Conservation (phyloP, 2,888 invertebrate species). For the Meteorus cinctellus region DNA sequence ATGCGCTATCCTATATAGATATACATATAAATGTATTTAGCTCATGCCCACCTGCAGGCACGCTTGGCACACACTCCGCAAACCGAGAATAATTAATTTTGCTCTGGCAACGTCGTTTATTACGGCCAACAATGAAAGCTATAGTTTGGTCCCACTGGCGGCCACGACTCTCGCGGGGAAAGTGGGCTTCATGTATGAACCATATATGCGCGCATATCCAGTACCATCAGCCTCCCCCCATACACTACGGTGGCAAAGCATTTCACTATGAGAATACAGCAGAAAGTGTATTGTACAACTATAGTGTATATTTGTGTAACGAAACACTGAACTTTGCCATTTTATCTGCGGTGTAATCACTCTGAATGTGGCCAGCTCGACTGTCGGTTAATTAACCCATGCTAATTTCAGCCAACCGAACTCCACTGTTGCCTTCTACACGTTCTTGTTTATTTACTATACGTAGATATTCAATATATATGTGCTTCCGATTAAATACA, state of each 20-base stretch:
- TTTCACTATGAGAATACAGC: slow-evolving; percentile 14
- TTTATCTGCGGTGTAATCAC: slow-evolving; percentile 38
- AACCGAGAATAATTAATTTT: slow-evolving; percentile 47
- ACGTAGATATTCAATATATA: neutral
- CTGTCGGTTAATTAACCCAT: slow-evolving; percentile 28
- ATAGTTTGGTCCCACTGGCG: slow-evolving; percentile 30
- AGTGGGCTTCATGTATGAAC: neutral
- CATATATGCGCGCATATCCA: slow-evolving; percentile 8
- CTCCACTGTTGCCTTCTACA: neutral
- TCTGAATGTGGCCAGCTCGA: slow-evolving; percentile 21
- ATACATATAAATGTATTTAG: neutral
- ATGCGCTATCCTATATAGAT: slow-evolving; percentile 24
- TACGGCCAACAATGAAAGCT: slow-evolving; percentile 44
- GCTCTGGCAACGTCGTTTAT: slow-evolving; percentile 41
- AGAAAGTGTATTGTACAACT: slow-evolving; percentile 26
- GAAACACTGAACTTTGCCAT: slow-evolving; percentile 36
- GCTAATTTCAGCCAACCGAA: slow-evolving; percentile 33
- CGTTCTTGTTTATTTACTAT: neutral
- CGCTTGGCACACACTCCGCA: slow-evolving; percentile 30
- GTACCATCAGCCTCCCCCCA: neutral
- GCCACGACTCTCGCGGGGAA: slow-evolving; percentile 1
- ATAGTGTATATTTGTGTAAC: slow-evolving; percentile 22
- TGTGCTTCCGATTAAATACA: neutral
- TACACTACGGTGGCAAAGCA: neutral
- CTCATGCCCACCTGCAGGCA: slow-evolving; percentile 38